Evolutionary conservation across 2,888 invertebrate genomes (phyloP).

Genomic region (Heteropelma amictum): DNA sequence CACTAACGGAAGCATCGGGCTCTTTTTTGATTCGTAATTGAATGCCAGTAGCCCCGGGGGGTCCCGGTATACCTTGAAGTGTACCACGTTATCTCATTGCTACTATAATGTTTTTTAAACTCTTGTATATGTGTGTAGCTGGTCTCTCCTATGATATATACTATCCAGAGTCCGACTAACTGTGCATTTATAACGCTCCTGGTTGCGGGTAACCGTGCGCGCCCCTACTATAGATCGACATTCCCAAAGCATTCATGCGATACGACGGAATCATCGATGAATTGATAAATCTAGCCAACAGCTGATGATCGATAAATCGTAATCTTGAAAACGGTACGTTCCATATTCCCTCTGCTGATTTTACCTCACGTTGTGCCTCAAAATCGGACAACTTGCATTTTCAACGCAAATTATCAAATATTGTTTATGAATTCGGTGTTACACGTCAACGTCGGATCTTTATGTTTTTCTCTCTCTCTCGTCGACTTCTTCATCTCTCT

Average conservation of each 20-base stretch:
- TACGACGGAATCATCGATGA: constrained; percentile 32
- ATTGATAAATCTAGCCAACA: constrained; percentile 17
- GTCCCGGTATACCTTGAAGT: constrained; percentile 8
- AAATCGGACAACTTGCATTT: neutral
- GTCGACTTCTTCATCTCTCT: neutral
- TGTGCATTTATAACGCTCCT: constrained; percentile 56
- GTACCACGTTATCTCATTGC: constrained; percentile 13
- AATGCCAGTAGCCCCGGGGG: constrained; percentile 12
- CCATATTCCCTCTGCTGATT: neutral
- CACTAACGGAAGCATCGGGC: constrained; percentile 41
- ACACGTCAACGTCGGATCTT: neutral
- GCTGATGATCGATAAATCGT: constrained; percentile 19
- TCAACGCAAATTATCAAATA: neutral
- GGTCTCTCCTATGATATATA: constrained; percentile 29
- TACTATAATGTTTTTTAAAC: constrained; percentile 6
- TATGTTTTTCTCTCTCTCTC: neutral
- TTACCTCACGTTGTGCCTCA: neutral
- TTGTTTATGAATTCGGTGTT: constrained; percentile 19
- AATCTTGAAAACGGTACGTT: neutral
- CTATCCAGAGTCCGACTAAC: constrained; percentile 53
- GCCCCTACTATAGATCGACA: constrained; percentile 39
- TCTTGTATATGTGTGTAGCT: neutral
- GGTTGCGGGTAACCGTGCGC: constrained; percentile 24
- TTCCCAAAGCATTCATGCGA: constrained; percentile 46
- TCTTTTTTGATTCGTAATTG: constrained; percentile 43